Evolutionary conservation across 2,888 invertebrate genomes (phyloP).

Genomic region (Thera britannica): DNA sequence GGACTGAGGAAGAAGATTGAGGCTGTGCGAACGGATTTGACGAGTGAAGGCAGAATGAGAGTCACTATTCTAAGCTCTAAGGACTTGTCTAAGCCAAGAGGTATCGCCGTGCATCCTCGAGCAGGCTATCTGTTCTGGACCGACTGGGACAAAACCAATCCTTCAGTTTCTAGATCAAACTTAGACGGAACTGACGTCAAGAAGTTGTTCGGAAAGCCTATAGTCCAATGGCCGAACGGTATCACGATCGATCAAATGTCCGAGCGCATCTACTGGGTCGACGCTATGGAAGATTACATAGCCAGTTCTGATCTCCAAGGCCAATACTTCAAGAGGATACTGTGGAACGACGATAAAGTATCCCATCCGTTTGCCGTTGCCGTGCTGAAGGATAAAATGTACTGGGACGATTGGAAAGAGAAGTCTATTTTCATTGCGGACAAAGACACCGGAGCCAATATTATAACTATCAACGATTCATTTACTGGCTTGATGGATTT

Average conservation of each 20-base stretch:
- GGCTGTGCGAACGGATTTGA: constrained; percentile 88
- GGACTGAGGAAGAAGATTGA: constrained; percentile 92
- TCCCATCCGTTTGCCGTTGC: constrained; percentile 95
- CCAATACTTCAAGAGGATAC: constrained; percentile 86
- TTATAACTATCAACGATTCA: constrained; percentile 85
- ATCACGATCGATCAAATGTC: constrained; percentile 93
- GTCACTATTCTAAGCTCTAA: constrained; percentile 89
- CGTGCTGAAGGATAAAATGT: constrained; percentile 93
- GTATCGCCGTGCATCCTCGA: constrained; percentile 93
- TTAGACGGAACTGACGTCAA: constrained; percentile 90
- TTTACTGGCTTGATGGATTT: constrained; percentile 92
- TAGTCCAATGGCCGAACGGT: constrained; percentile 94
- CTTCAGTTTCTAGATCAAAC: constrained; percentile 91
- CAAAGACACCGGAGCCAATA: constrained; percentile 89
- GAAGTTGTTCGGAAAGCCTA: constrained; percentile 86
- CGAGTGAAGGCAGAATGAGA: constrained; percentile 88
- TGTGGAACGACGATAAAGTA: constrained; percentile 87
- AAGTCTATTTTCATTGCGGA: constrained; percentile 92
- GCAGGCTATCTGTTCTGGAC: constrained; percentile 94
- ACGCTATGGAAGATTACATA: constrained; percentile 92
- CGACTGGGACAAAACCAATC: constrained; percentile 92
- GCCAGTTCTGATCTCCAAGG: constrained; percentile 91
- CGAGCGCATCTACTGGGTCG: constrained; percentile 94
- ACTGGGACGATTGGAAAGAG: constrained; percentile 96
- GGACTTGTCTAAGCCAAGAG: constrained; percentile 89